Percentiles rank a stretch among this genome's conserved stretches.
phyloP scores from a whole-genome alignment of 1,140 invertebrate species.

The Drosophila mojavensis region DNA sequence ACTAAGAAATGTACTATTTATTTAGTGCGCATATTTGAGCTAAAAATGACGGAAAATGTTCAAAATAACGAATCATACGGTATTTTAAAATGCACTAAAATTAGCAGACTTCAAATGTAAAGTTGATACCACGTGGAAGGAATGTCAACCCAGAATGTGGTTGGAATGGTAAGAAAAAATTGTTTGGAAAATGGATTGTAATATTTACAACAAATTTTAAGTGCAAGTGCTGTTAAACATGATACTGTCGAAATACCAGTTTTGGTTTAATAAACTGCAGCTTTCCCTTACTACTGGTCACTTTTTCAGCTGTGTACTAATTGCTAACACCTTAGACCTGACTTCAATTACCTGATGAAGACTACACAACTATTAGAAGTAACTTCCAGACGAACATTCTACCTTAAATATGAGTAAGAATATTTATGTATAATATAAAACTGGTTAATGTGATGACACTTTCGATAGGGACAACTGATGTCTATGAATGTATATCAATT shows the following conservation, averaged over 20 bases:
- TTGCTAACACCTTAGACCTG: no score
- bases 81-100: constrained; percentile 7
- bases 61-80: neutral
- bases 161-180: neutral
- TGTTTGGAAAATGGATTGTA: neutral
- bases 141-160: neutral
- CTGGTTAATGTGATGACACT: neutral
- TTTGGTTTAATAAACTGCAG: neutral
- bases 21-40: neutral
- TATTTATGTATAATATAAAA: neutral
- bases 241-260: no score
- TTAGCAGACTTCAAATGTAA: constrained; percentile 1
- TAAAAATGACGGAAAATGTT: constrained; percentile 18
- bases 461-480: constrained; percentile 56
- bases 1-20: constrained; percentile 28
- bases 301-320: no score
- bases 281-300: no score
- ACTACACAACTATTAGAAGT: no score
- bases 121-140: constrained; percentile 10
- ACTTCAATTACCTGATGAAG: neutral
- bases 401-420: neutral
- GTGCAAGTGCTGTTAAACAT: no score
- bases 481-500: constrained; percentile 38
- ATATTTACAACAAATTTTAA: no score
- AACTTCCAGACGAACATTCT: no score